A percentile compares a stretch with the other conserved stretches of the same genome.
Conservation (phyloP, 2,797 vertebrate genomes). For the Pipistrellus nathusii region DNA sequence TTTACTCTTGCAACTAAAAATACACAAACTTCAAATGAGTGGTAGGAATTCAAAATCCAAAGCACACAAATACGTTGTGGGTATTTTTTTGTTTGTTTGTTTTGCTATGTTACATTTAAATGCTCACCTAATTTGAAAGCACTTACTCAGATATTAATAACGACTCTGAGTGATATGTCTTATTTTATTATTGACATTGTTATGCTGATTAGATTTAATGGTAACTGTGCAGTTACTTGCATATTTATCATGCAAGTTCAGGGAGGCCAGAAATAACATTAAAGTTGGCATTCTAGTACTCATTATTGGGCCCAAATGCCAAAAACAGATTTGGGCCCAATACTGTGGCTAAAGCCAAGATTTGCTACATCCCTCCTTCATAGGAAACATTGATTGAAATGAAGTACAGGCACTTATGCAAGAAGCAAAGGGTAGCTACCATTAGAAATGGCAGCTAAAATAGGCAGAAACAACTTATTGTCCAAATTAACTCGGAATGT, state of each 20-base stretch:
- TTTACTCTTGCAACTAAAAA: slow-evolving; percentile 50
- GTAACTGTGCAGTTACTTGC: neutral
- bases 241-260: neutral
- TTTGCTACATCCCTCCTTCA: neutral
- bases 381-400: neutral
- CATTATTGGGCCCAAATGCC: neutral
- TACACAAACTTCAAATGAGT: slow-evolving; percentile 12
- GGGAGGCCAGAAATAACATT: neutral
- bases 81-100: neutral
- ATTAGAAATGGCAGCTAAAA: neutral
- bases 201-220: neutral
- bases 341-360: neutral
- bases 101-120: slow-evolving; percentile 11
- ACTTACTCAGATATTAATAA: neutral
- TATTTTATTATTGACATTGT: neutral
- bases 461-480: neutral
- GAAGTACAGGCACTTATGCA: neutral
- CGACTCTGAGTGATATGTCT: neutral
- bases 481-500: neutral
- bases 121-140: slow-evolving; percentile 11
- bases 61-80: neutral
- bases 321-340: neutral
- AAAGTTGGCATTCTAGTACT: neutral
- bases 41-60: slow-evolving; percentile 57
- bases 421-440: neutral